Conservation (phyloP, 2,888 invertebrate genomes). For the Agrochola litura region DNA sequence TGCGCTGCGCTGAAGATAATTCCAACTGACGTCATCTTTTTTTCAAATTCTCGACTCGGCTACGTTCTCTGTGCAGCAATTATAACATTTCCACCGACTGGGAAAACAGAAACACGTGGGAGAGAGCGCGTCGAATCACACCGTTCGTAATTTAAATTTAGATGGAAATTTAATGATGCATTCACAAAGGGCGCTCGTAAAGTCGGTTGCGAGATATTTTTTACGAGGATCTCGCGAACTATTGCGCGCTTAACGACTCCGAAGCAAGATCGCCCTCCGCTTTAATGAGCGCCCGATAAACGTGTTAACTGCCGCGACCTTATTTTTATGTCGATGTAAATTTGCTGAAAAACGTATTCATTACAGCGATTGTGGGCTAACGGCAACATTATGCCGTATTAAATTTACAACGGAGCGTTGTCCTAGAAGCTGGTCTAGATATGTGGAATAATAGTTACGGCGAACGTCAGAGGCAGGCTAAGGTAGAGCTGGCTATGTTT, state of each 20-base stretch:
- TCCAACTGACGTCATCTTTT: conserved; percentile 90
- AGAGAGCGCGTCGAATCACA: conserved; percentile 86
- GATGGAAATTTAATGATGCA: conserved; percentile 91
- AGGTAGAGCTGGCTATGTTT: conserved; percentile 87
- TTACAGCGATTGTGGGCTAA: conserved; percentile 82
- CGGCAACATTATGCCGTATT: conserved; percentile 73
- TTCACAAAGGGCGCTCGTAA: conserved; percentile 90
- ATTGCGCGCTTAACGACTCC: conserved; percentile 91
- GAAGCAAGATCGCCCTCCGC: conserved; percentile 90
- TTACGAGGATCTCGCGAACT: conserved; percentile 91
- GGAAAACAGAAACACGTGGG: conserved; percentile 90
- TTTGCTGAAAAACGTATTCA: conserved; percentile 89
- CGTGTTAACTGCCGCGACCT: conserved; percentile 90
- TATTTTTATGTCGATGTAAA: conserved; percentile 90
- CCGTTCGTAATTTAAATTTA: conserved; percentile 90
- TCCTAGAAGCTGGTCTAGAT: conserved; percentile 67
- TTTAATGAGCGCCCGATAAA: conserved; percentile 91
- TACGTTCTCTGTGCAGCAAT: conserved; percentile 90
- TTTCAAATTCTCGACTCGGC: conserved; percentile 89
- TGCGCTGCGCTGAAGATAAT: conserved; percentile 91
- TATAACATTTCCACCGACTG: conserved; percentile 90
- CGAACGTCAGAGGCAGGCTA: conserved; percentile 74
- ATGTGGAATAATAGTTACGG: conserved; percentile 66
- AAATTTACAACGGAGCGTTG: conserved; percentile 71
- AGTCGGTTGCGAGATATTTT: conserved; percentile 90